Conservation (phyloP, 92 coral and sea anemone genomes). For the Isaurus tuberculatus region DNA sequence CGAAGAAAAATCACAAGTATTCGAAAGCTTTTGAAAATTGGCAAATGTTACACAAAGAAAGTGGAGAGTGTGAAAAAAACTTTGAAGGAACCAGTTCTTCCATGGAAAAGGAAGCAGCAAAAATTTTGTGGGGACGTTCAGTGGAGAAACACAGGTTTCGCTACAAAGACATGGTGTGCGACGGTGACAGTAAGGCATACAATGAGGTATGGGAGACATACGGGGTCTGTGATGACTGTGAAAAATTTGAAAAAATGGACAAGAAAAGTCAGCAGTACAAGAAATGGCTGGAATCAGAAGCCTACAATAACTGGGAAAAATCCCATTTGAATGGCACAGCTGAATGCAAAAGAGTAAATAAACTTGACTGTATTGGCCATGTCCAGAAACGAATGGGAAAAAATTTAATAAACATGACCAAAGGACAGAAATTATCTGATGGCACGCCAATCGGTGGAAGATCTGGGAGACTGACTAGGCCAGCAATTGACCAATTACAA, state of each 20-base stretch:
- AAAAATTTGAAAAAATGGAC: conserved; percentile 50
- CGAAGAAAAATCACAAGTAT: conserved; percentile 16
- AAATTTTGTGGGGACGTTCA: conserved; percentile 31
- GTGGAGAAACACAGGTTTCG: conserved; percentile 12
- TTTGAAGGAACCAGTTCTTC: conserved; percentile 17
- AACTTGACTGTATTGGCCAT: conserved; percentile 52
- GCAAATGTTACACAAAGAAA: conserved; percentile 16
- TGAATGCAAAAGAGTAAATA: conserved; percentile 37
- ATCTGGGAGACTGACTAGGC: conserved; percentile 58
- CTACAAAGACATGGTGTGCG: conserved; percentile 45
- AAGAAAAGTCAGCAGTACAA: conserved; percentile 37
- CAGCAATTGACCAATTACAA: conserved; percentile 39
- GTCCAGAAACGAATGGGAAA: conserved; percentile 53
- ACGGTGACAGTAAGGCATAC: conserved; percentile 50
- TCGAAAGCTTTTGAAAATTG: conserved; percentile 29
- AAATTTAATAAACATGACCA: conserved; percentile 28
- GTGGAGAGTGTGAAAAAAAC: conserved; percentile 4
- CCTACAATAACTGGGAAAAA: conserved; percentile 37
- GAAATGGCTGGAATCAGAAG: conserved; percentile 35
- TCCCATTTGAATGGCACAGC: conserved; percentile 26
- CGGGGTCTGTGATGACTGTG: conserved; percentile 34
- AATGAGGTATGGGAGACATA: conserved; percentile 45
- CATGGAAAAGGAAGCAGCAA: conserved; percentile 41
- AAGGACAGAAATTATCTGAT: conserved; percentile 33
- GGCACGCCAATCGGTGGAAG: conserved; percentile 44